Evolutionary conservation across 2,888 invertebrate genomes (phyloP).

Genomic region (Hypena proboscidalis): DNA sequence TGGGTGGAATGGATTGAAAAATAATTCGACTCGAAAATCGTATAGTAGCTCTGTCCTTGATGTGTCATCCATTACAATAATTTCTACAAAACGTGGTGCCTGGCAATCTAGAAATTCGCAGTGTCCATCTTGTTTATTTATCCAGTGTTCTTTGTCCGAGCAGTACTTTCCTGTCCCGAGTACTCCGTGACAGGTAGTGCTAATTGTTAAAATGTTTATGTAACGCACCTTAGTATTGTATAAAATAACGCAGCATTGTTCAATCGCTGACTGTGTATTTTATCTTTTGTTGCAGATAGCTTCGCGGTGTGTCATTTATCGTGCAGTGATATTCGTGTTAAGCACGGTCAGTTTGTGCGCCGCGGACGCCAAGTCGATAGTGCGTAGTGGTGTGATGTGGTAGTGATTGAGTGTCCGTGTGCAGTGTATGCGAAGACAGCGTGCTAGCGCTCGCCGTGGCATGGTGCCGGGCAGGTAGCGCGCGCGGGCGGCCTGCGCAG

Average conservation of each 20-base stretch:
- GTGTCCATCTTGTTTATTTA: conserved; percentile 34
- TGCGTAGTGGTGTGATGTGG: conserved; percentile 57
- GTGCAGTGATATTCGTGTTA: conserved; percentile 45
- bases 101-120: conserved; percentile 40
- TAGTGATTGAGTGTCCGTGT: conserved; percentile 50
- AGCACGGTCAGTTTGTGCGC: conserved; percentile 50
- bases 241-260: conserved; percentile 77
- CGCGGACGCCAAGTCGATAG: conserved; percentile 43
- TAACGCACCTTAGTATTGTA: conserved; percentile 80
- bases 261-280: conserved; percentile 68
- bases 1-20: conserved; percentile 77
- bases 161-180: conserved; percentile 26
- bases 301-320: conserved; percentile 59
- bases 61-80: conserved; percentile 80
- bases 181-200: conserved; percentile 63
- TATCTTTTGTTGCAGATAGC: conserved; percentile 79
- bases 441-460: conserved; percentile 78
- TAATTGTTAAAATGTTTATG: conserved; percentile 81
- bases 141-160: conserved; percentile 25
- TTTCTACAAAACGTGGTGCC: conserved; percentile 69
- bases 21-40: conserved; percentile 66
- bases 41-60: conserved; percentile 77
- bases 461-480: conserved; percentile 85
- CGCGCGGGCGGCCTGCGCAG: conserved; percentile 85
- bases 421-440: conserved; percentile 73